Conservation (phyloP, 2,888 invertebrate genomes). For the Amiota mariae region DNA sequence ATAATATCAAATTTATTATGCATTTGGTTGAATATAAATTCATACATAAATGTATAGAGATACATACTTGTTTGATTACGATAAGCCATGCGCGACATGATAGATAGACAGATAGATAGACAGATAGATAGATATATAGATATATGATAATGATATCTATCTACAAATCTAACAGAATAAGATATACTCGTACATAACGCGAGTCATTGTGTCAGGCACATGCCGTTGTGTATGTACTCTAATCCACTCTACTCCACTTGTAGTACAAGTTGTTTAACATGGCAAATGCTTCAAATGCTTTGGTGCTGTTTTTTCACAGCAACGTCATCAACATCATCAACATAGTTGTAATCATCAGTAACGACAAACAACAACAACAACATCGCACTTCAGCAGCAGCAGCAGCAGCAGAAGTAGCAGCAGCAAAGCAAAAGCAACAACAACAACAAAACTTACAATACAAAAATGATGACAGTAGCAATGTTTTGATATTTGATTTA, state of each 20-base stretch:
- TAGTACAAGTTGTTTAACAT: constrained; percentile 8
- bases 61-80: not conserved
- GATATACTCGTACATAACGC: not conserved
- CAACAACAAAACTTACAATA: not conserved
- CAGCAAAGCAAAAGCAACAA: not conserved
- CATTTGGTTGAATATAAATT: not conserved
- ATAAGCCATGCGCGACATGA: constrained; percentile 12
- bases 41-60: not conserved
- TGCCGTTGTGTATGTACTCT: not conserved
- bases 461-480: not conserved
- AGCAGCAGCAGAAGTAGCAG: not conserved
- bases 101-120: not conserved
- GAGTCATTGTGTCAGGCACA: constrained; percentile 17
- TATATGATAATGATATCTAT: too few species aligned
- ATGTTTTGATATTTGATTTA: constrained; percentile 4
- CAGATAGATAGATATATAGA: too few species aligned
- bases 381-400: not conserved
- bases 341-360: not conserved
- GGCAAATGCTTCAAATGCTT: not conserved
- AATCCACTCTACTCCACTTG: too few species aligned
- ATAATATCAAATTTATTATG: not conserved
- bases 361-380: constrained; percentile 5
- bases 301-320: not conserved
- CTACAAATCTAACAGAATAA: not conserved
- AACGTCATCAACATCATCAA: not conserved